These are phyloP conservation scores for Ernsta delagoae DNA, from an alignment of 2,888 invertebrate genomes.

Conservation along the genomic window DNA sequence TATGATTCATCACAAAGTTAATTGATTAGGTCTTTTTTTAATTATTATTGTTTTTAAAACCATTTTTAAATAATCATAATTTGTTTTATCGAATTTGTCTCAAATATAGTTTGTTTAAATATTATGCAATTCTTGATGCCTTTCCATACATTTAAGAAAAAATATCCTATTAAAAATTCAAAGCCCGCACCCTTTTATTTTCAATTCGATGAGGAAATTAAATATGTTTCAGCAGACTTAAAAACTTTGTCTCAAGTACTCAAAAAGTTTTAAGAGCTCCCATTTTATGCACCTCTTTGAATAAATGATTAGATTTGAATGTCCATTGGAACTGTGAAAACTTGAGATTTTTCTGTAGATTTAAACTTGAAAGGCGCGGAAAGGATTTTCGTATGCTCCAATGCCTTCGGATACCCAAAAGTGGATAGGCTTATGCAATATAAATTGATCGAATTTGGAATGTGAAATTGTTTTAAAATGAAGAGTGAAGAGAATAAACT, in stretches of 20 bases:
- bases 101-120: no score
- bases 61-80: no score
- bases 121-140: no score
- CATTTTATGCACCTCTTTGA: conserved; percentile 40
- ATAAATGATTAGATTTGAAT: conserved; percentile 47
- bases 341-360: conserved; percentile 45
- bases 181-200: conserved; percentile 3
- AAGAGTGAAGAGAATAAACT: no score
- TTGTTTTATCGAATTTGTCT: no score
- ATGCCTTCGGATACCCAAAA: conserved; percentile 22
- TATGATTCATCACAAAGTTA: no score
- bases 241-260: conserved; percentile 17
- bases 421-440: conserved; percentile 28
- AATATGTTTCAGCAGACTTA: conserved; percentile 26
- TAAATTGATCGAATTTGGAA: not conserved
- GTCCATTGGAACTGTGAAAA: conserved; percentile 45
- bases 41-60: no score
- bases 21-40: no score
- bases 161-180: conserved; percentile 6
- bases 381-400: conserved; percentile 39
- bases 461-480: conserved; percentile 10
- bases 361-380: conserved; percentile 38
- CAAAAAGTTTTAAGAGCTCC: conserved; percentile 30
- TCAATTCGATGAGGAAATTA: conserved; percentile 26
- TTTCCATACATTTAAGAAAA: not conserved